These are phyloP conservation scores for Calyptommatus sinebrachiatus DNA, from an alignment of 2,113 vertebrate species.

Conservation along the genomic window DNA sequence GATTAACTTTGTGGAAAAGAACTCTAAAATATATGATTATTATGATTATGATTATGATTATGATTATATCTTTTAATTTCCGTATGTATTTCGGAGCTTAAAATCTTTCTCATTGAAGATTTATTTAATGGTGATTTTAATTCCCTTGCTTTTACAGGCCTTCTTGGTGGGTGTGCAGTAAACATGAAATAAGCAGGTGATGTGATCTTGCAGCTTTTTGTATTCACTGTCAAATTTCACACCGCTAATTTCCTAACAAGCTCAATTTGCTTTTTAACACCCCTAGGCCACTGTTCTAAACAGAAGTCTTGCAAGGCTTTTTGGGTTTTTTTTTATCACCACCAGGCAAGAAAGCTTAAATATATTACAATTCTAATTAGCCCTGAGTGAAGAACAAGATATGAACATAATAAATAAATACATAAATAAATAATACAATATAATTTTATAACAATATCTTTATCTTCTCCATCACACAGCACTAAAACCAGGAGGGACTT, in stretches of 20 bases:
- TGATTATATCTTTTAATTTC: constrained; percentile 24
- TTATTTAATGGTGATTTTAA: constrained; percentile 16
- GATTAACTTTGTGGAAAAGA: not conserved
- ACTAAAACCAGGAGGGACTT: too few species aligned
- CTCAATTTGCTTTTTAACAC: constrained; percentile 76
- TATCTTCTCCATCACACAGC: too few species aligned
- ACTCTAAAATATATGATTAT: constrained; percentile 20
- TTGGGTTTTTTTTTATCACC: not conserved
- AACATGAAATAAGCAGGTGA: constrained; percentile 55
- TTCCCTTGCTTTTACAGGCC: constrained; percentile 18
- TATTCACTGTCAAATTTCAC: constrained; percentile 70
- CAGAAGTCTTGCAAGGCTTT: constrained; percentile 57
- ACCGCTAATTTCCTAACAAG: constrained; percentile 74
- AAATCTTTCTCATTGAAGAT: constrained; percentile 16
- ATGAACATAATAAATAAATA: too few species aligned
- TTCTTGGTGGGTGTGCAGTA: constrained; percentile 58
- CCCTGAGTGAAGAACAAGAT: too few species aligned
- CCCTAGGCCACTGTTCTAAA: constrained; percentile 74
- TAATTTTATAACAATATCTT: too few species aligned
- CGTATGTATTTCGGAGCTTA: constrained; percentile 35
- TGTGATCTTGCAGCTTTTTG: constrained; percentile 60
- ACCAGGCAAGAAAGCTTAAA: constrained; percentile 57
- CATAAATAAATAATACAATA: constrained; percentile 7
- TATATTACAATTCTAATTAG: constrained; percentile 4
- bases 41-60: not conserved